Evolutionary conservation across 2,888 invertebrate species (phyloP), one percentile per base, ranked within the genome.

Genomic region (Acronicta aceris): DNA sequence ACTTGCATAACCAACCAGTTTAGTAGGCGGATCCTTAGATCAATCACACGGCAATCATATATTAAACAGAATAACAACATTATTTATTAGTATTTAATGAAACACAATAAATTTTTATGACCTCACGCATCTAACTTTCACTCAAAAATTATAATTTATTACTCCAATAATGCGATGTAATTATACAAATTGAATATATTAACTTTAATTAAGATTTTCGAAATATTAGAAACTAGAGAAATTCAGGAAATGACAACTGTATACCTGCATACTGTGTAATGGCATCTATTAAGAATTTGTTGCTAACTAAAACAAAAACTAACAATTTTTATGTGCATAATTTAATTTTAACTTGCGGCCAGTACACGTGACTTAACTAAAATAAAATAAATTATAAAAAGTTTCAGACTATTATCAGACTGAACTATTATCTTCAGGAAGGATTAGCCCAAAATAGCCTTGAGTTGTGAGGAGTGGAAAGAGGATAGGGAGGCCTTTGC

Each of bases 141-240:
- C 72, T 59, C 10, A 0, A 17, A 57, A 56, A 61, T 61, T 58
- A 59, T 59, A 59, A 74, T 70, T 70, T 74, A 74, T 56, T 12
- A 41, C 59, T 53, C 8, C 43, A 57, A 57, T 74, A 65, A 59
- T 62, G 36, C 46, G 40, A 47, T 21, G 56, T 70, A 61, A 70
- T 65, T 65, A 71, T 72, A 55, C 55, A 53, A 73, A 41, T 10
- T 12, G 3, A 62, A 55, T 50, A 42, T 12, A 7, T 30, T 51
- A 52, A 36, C 16, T 66, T 46, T 52, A 66, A 67, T 68, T 73
- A 62, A 46, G 13, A 61, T 67, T 58, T 16, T 58, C 36, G 48
- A 52, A 52, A 54, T 67, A 61, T 73, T 73, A 74, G 59, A 74
- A 71, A 71, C 46, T 62, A 4, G 17, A 58, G 58, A 57, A 56